Base-by-base conservation (phyloP, 2,113 vertebrate species). In the Theristicus caerulescens region DNA sequence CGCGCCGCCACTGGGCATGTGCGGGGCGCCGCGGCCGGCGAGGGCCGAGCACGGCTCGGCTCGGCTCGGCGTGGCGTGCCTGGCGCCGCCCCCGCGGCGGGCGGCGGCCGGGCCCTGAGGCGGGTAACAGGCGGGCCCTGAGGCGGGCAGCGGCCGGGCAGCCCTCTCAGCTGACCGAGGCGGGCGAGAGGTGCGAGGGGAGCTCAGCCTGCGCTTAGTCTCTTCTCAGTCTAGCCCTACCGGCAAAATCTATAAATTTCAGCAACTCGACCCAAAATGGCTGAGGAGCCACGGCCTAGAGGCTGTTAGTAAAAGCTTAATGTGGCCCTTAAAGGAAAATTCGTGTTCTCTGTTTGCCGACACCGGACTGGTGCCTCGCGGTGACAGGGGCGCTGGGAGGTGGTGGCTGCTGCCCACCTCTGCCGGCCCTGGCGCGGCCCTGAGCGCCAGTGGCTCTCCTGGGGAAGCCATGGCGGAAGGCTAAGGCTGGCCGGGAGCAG, bases 291-390 rank as follows among this genome's bases (percentile, higher is more conserved):
- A 1, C 5, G 6, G 64, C 27, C 52, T 10, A 31, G 32, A 57
- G n/a, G 17, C 32, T 10, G 34, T 4, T 6, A 12, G n/a, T 8
- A 11, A 24, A 26, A 79, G 46, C 42, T 77, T 11, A 21, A 22
- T 5, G 8, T 26, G 5, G 32, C n/a, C 19, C 18, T 38, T 3
- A 4, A 25, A 29, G 65, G 26, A 34, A n/a, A 13, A 36, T 2
- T 4, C 3, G 0, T 1, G 44, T 6, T n/a, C 26, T 17, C 21
- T 7, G 7, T 25, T 62, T 0, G 17, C 21, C 5, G 3, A 0
- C 5, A 8, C n/a, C 0, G 0, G 27, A 0, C 9, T 2, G n/a
- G 44, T 4, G 2, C n/a, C 10, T 27, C 4, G 3, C 3, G 0
- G 32, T 6, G 40, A 4, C 13, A 17, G 29, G 19, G 47, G 11